A percentile compares a stretch with the other conserved stretches of the same genome.
Conservation (phyloP, 2,888 invertebrate genomes). For the Hydrotaea diabolus region DNA sequence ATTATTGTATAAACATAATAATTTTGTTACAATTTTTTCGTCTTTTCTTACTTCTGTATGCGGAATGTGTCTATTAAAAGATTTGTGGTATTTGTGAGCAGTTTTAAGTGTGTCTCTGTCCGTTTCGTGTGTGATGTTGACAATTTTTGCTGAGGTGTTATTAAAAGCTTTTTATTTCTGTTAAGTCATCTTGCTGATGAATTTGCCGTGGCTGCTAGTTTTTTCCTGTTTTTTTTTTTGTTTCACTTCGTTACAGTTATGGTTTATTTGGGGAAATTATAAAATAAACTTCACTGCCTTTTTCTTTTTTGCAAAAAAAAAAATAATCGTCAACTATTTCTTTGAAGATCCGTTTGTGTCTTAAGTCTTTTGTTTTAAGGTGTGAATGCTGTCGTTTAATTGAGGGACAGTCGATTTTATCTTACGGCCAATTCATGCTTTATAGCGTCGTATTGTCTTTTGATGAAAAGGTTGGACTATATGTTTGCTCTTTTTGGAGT, state of each 20-base stretch:
- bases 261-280: slow-evolving; percentile 43
- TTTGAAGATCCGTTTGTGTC: slow-evolving; percentile 3
- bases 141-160: slow-evolving; percentile 70
- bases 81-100: slow-evolving; percentile 2
- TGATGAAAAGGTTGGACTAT: slow-evolving; percentile 33
- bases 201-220: background rate
- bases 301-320: background rate
- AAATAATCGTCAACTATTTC: background rate
- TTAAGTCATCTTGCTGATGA: slow-evolving; percentile 70
- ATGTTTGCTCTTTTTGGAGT: slow-evolving; percentile 70
- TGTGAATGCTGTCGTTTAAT: background rate
- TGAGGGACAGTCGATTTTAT: background rate
- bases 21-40: slow-evolving; percentile 33
- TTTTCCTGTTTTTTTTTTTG: slow-evolving; percentile 10
- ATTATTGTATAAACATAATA: slow-evolving; percentile 10
- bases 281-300: slow-evolving; percentile 34
- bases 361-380: slow-evolving; percentile 38
- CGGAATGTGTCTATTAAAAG: slow-evolving; percentile 28
- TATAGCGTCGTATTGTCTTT: background rate
- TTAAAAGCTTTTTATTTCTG: slow-evolving; percentile 32
- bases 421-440: background rate
- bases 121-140: slow-evolving; percentile 71
- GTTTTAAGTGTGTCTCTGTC: slow-evolving; percentile 27
- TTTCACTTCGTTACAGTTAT: slow-evolving; percentile 46
- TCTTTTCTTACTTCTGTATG: slow-evolving; percentile 32